Evolutionary conservation across 2,888 invertebrate genomes (phyloP), one percentile per base, ranked within the genome.

Genomic region (Charanyca ferruginea): DNA sequence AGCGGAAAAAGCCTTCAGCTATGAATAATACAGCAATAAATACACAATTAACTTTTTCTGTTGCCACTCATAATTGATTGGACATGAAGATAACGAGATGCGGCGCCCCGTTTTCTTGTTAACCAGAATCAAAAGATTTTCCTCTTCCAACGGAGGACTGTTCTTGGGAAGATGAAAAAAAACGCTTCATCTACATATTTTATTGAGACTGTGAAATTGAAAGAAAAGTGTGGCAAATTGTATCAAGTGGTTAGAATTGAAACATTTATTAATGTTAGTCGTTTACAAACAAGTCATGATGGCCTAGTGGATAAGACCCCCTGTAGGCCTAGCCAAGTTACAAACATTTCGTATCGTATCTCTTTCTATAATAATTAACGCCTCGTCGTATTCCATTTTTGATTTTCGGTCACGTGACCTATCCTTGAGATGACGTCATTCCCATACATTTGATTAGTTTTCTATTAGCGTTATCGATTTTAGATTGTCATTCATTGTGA

Each of bases 171-270:
- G 9, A n/a, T 9, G 32, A 32, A 59, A 66, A 69, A 62, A 76
- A 77, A 61, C 44, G 55, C 63, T 80, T 69, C 58, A 83, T 80
- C 65, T 69, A 67, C 81, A 80, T 80, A 83, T 83, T 83, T 82
- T 71, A 80, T 64, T 71, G 69, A 71, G 51, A 59, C 53, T 61
- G 48, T 59, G 38, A 51, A 78, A 69, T 75, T 64, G 63, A 68
- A 66, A 76, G 64, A 53, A 52, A 57, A 76, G 65, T 69, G 45
- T 59, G n/a, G 42, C 32, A 74, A 64, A 64, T 53, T 53, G 22
- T 61, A 58, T 47, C 23, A 54, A 73, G 49, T 61, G 44, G 28
- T 53, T 57, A 38, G 45, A 60, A 60, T 73, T 49, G 44, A 28
- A 41, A 23, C 11, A 22, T 57, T 48, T 53, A 13, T 58, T 53